Percentiles rank a stretch among this genome's conserved stretches.
These are phyloP conservation scores for Orchesella flavescens DNA, from an alignment of 2,888 invertebrate genomes.

Conservation along the genomic window DNA sequence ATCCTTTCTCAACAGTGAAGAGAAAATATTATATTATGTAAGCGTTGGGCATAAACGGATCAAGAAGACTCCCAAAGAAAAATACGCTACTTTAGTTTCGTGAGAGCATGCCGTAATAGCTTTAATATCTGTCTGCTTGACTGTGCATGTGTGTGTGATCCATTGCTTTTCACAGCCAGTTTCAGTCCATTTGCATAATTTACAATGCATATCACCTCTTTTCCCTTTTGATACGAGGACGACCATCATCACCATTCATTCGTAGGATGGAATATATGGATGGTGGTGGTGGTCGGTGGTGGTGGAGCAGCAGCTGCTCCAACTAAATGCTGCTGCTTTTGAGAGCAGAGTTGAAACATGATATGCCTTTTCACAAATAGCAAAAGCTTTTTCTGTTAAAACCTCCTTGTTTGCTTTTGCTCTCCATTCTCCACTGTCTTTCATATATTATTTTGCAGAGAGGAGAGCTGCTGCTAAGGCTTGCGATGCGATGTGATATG, in stretches of 20 bases:
- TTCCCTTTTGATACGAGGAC: constrained; percentile 41
- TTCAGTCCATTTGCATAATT: constrained; percentile 61
- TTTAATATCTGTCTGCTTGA: constrained; percentile 3
- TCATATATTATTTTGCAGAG: too few relatives aligned
- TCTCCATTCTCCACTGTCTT: not conserved
- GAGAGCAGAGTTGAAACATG: not conserved
- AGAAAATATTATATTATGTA: constrained; percentile 43
- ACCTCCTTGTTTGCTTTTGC: constrained; percentile 56
- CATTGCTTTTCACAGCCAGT: constrained; percentile 57
- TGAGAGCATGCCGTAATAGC: not conserved
- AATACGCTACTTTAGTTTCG: not conserved
- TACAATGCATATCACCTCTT: constrained; percentile 58
- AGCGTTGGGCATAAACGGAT: constrained; percentile 22
- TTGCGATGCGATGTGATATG: not conserved
- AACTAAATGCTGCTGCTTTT: not conserved
- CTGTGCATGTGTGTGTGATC: constrained; percentile 34
- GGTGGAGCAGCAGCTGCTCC: not conserved
- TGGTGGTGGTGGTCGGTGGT: constrained; percentile 17
- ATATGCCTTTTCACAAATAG: not conserved
- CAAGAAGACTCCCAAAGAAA: constrained; percentile 19
- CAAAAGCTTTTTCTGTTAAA: constrained; percentile 30
- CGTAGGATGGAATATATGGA: not conserved
- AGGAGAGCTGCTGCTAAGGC: not conserved
- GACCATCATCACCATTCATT: constrained; percentile 40
- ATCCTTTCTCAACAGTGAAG: not conserved